Percentiles rank a stretch among this genome's conserved stretches.
phyloP scores from a whole-genome alignment of 2,113 vertebrate species.

The Hydrochoerus hydrochaeris region DNA sequence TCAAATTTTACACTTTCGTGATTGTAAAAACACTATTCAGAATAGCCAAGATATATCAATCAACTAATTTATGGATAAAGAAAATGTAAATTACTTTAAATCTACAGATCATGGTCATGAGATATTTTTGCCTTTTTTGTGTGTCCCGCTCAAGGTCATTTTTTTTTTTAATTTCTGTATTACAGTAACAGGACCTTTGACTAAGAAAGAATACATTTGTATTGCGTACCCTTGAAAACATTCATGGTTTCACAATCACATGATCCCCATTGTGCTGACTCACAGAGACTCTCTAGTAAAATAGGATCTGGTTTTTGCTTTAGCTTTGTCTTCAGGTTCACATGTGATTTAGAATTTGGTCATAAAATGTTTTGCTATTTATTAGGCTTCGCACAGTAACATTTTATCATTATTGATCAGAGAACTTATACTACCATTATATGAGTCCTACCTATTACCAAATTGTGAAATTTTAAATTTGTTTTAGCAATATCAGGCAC shows the following conservation, averaged over 20 bases:
- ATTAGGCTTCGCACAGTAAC: rapidly evolving
- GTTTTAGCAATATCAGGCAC: not conserved
- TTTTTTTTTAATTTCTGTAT: not conserved
- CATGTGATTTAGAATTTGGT: not conserved
- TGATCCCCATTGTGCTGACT: rapidly evolving
- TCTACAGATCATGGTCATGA: not conserved
- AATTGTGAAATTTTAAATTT: not conserved
- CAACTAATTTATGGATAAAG: not conserved
- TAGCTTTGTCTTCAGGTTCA: not conserved
- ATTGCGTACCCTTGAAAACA: not conserved
- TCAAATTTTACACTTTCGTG: not conserved
- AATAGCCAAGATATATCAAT: not conserved
- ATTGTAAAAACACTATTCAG: not conserved
- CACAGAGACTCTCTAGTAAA: not conserved
- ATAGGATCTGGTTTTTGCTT: not conserved
- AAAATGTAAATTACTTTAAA: not conserved
- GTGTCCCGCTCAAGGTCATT: not conserved
- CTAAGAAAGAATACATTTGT: not conserved
- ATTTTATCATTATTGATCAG: not conserved
- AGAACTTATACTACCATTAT: not conserved
- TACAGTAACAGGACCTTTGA: not conserved
- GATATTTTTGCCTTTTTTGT: not conserved
- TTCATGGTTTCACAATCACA: not conserved
- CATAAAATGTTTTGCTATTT: not conserved
- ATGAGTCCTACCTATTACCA: not conserved